phyloP scores from a whole-genome alignment of 2,113 vertebrate genomes.

The Catharus minimus region DNA sequence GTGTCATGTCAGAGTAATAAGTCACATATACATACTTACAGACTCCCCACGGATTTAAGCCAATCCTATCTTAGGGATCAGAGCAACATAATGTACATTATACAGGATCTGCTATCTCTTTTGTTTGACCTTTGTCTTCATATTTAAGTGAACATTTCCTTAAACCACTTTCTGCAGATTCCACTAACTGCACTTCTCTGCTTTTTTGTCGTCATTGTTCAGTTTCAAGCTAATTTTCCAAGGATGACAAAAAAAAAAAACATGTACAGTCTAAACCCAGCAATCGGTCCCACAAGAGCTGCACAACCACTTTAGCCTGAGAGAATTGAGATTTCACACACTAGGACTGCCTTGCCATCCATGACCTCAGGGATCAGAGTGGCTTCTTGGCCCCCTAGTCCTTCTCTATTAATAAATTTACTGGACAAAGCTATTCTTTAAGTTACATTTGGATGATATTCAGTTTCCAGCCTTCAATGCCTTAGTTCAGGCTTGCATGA shows the following conservation, averaged over 20 bases:
- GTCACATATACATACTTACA: constrained; percentile 84
- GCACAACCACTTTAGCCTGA: background rate
- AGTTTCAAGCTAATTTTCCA: background rate
- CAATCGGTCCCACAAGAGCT: background rate
- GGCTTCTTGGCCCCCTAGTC: rapidly evolving
- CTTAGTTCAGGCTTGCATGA: background rate
- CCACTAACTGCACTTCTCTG: background rate
- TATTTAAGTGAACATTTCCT: constrained; percentile 70
- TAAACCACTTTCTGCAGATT: constrained; percentile 60
- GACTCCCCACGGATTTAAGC: constrained; percentile 78
- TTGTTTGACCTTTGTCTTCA: constrained; percentile 76
- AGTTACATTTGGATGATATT: background rate
- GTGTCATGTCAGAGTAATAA: constrained; percentile 90
- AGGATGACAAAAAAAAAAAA: background rate
- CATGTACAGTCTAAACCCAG: background rate
- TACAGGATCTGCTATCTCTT: constrained; percentile 45
- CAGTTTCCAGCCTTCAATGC: background rate
- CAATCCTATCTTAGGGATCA: constrained; percentile 57
- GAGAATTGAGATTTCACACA: background rate
- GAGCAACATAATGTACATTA: constrained; percentile 61
- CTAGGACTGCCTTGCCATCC: background rate
- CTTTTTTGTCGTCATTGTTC: background rate
- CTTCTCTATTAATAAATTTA: background rate
- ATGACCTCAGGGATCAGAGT: too few relatives aligned
- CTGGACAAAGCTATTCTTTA: background rate